Conservation (phyloP, 2,888 invertebrate genomes). For the Schizaphis graminum region DNA sequence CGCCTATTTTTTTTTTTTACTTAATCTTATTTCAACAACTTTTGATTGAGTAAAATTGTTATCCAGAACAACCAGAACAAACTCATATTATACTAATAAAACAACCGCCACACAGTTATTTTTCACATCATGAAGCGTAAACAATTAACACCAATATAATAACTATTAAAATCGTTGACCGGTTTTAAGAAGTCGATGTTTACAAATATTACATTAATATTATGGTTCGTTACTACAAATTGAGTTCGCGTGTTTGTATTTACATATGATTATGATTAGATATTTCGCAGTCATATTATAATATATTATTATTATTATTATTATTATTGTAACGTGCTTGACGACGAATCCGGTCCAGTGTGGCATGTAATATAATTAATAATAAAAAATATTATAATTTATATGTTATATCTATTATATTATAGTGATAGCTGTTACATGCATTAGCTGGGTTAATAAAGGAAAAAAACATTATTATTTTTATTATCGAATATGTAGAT, state of each 20-base stretch:
- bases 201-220: neutral
- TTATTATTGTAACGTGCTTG: neutral
- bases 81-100: neutral
- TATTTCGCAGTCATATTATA: neutral
- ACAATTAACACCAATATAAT: neutral
- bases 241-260: neutral
- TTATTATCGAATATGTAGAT: neutral
- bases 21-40: neutral
- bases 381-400: neutral
- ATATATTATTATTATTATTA: neutral
- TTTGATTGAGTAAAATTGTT: neutral
- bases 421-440: neutral
- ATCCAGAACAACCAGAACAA: neutral
- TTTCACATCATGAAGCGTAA: neutral
- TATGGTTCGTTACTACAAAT: neutral
- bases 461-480: neutral
- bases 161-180: neutral
- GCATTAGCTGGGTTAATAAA: neutral
- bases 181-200: neutral
- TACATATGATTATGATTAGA: neutral
- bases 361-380: neutral
- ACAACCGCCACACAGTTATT: neutral
- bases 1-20: neutral
- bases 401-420: neutral
- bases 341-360: neutral